phyloP scores from a whole-genome alignment of 2,113 vertebrate species.

The Eonycteris spelaea region DNA sequence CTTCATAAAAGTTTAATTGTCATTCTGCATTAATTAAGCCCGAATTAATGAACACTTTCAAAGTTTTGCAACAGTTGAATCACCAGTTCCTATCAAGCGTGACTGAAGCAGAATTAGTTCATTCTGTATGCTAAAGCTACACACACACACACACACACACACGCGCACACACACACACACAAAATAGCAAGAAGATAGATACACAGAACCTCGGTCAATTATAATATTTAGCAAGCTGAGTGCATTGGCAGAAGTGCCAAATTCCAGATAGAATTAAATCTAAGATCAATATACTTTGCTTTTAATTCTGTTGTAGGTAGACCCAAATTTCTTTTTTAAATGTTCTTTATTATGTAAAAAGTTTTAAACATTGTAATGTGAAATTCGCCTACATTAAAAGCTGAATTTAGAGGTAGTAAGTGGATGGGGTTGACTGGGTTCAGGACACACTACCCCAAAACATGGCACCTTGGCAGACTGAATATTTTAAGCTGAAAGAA shows the following conservation, averaged over 20 bases:
- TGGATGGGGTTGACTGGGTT: background rate
- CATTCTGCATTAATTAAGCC: slow-evolving; percentile 81
- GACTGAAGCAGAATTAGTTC: slow-evolving; percentile 75
- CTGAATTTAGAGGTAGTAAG: background rate
- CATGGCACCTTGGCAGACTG: background rate
- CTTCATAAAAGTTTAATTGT: slow-evolving; percentile 77
- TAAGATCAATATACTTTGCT: slow-evolving; percentile 3
- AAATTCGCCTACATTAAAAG: background rate
- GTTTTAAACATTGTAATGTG: background rate
- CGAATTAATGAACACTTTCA: slow-evolving; percentile 81
- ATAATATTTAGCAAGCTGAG: slow-evolving; percentile 70
- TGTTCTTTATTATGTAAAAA: background rate
- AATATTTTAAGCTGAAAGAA: background rate
- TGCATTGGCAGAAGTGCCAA: slow-evolving; percentile 44
- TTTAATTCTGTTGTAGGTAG: slow-evolving; percentile 22
- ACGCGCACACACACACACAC: slow-evolving; percentile 22
- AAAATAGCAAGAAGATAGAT: slow-evolving; percentile 43
- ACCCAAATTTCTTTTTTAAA: background rate
- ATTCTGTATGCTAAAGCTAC: slow-evolving; percentile 64
- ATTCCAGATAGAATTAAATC: slow-evolving; percentile 4
- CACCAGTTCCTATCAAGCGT: slow-evolving; percentile 74
- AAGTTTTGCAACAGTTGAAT: slow-evolving; percentile 79
- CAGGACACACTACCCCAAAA: background rate
- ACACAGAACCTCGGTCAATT: slow-evolving; percentile 17
- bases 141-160: slow-evolving; percentile 39